Evolutionary conservation across 2,888 invertebrate genomes (phyloP), one percentile per base, ranked within the genome.

Genomic region (Podotricha telesiphe): DNA sequence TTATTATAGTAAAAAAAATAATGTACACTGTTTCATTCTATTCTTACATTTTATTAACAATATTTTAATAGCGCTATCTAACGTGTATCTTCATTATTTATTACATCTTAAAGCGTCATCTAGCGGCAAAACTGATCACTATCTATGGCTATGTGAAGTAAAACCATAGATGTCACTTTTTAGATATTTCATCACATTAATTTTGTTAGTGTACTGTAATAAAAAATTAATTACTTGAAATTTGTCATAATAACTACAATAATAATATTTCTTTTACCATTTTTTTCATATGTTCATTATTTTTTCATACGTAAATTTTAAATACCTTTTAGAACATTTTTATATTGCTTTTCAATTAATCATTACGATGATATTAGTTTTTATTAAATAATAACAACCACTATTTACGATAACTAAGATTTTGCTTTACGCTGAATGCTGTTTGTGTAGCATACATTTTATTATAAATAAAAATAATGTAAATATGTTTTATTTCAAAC

Each of bases 1-100:
- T n/a, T n/a, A n/a, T n/a, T n/a, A n/a, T n/a, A n/a, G n/a, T n/a
- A n/a, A n/a, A n/a, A n/a, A n/a, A n/a, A n/a, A n/a, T n/a, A n/a
- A n/a, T n/a, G n/a, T n/a, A n/a, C n/a, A n/a, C n/a, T n/a, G n/a
- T n/a, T n/a, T n/a, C n/a, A n/a, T n/a, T n/a, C n/a, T n/a, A n/a
- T n/a, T n/a, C n/a, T n/a, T n/a, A n/a, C n/a, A n/a, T n/a, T n/a
- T n/a, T n/a, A 28, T 42, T 42, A 45, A 0, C 1, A 65, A 17
- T 28, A 42, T 40, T 10, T 11, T 5, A 28, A 40, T 2, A 51
- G 19, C 61, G 58, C 51, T 28, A 68, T 58, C 68, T 68, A 68
- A 34, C 17, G 64, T 34, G 2, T 10, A 11, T 1, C 13, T 6
- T 56, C 17, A 28, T 42, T 13, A 42, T 5, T 13, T 20, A 53